Evolutionary conservation across 2,113 vertebrate genomes (phyloP).

Genomic region (Muntiacus reevesi): DNA sequence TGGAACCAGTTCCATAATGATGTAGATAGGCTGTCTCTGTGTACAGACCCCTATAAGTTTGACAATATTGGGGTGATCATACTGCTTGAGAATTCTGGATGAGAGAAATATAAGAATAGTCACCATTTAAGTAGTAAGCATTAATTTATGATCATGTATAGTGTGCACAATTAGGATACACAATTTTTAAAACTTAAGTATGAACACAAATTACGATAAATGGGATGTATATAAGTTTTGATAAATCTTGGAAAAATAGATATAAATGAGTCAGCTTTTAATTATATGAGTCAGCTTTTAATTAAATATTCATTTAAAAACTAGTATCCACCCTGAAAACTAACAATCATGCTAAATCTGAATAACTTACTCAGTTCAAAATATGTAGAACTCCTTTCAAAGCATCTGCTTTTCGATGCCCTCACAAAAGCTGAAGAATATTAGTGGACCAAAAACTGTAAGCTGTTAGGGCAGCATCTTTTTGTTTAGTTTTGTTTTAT

Average conservation of each 20-base stretch:
- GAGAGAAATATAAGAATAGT: constrained; percentile 54
- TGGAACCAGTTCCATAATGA: constrained; percentile 98
- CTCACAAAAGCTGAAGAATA: background rate
- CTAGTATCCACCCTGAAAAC: background rate
- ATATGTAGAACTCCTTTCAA: background rate
- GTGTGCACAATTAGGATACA: background rate
- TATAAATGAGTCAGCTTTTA: background rate
- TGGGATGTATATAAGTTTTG: background rate
- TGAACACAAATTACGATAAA: background rate
- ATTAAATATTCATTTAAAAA: constrained; percentile 11
- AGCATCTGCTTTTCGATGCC: background rate
- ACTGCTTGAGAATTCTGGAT: constrained; percentile 97
- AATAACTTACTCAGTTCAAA: background rate
- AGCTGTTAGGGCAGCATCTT: background rate
- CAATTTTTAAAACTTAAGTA: background rate
- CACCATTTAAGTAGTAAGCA: constrained; percentile 20
- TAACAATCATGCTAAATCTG: background rate
- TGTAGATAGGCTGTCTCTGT: constrained; percentile 97
- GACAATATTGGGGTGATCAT: constrained; percentile 98
- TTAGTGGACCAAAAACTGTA: background rate
- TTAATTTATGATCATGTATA: background rate
- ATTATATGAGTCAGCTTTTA: background rate
- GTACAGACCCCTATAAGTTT: constrained; percentile 98
- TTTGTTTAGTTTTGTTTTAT: background rate
- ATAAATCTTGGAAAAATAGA: background rate